Base-by-base conservation (phyloP, 1,140 invertebrate species). In the Ceratina calcarata region DNA sequence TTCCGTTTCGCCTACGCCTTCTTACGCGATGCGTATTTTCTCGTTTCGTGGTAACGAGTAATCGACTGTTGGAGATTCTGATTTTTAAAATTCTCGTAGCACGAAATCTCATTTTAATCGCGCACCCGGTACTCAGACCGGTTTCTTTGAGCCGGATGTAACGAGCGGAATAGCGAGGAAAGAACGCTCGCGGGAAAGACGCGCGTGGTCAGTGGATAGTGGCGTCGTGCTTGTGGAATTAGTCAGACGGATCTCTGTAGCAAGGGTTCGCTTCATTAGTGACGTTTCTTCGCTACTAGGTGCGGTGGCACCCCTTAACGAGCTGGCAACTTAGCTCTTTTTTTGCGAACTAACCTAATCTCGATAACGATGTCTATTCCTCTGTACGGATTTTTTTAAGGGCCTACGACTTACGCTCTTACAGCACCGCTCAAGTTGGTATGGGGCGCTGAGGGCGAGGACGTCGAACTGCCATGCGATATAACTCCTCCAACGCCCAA, bases 381-480 rank as follows among this genome's bases (percentile, higher is more conserved):
- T 51, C 27, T 15, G 10, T 49, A 55, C 37, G 18, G 12, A 22
- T 68, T 12, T 27, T 67, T 77, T 18, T 7, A 78, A 72, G 61
- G 45, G 4, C 22, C 32, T 49, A 66, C 69, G 60, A 78, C 55
- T 74, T 58, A 37, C 55, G 37, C 37, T 73, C 62, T 79, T 93
- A 22, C 93, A 96, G 95, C 95, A 85, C 94, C 94, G 65, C 94
- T 94, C 53, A 94, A 94, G 78, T 91, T 95, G 70, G 94, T 97
- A 20, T 96, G 96, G 95, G 96, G 95, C 10, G 94, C 95, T 27
- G 93, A 95, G 67, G 96, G 96, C 22, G 95, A 95, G 37, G 94
- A 95, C 87, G 95, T 96, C 10, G 95, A 96, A 76, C 90, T 98
- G 84, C 96, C 97, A 0, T 98, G 97, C 92, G 96, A 97, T 91